Conservation (phyloP, 2,888 invertebrate genomes). For the Antheraea assamensis region DNA sequence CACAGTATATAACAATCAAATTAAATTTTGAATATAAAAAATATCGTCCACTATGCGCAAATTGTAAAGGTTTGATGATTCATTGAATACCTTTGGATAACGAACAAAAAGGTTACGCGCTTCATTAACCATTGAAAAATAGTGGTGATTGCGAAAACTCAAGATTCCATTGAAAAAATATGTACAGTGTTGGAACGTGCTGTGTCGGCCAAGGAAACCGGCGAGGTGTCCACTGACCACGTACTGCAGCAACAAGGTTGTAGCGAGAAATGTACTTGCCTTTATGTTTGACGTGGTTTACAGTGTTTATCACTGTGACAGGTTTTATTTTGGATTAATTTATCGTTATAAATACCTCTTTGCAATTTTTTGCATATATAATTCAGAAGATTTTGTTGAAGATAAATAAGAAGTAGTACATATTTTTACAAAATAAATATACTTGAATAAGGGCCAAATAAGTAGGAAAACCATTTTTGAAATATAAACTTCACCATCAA, state of each 20-base stretch:
- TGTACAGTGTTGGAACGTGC: conserved; percentile 38
- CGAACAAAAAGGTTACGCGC: conserved; percentile 36
- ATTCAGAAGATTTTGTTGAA: neutral
- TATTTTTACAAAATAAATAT: neutral
- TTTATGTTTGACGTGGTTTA: neutral
- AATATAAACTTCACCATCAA: neutral
- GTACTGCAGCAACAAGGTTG: conserved; percentile 49
- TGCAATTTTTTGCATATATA: neutral
- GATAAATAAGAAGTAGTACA: neutral
- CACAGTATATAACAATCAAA: too few species aligned
- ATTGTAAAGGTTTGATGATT: neutral
- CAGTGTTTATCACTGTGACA: neutral
- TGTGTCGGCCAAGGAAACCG: conserved; percentile 52
- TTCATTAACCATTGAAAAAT: conserved; percentile 38
- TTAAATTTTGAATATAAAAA: neutral
- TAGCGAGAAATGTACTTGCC: conserved; percentile 19
- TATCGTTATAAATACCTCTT: neutral
- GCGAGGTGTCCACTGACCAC: conserved; percentile 38
- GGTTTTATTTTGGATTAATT: neutral
- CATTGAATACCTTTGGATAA: conserved; percentile 9
- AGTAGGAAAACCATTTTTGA: neutral
- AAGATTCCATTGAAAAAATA: conserved; percentile 47
- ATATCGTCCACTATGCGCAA: neutral
- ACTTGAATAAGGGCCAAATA: neutral
- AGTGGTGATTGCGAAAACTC: conserved; percentile 36